Evolutionary conservation across 1,140 invertebrate species (phyloP).

Genomic region (Matsumurasca onukii): DNA sequence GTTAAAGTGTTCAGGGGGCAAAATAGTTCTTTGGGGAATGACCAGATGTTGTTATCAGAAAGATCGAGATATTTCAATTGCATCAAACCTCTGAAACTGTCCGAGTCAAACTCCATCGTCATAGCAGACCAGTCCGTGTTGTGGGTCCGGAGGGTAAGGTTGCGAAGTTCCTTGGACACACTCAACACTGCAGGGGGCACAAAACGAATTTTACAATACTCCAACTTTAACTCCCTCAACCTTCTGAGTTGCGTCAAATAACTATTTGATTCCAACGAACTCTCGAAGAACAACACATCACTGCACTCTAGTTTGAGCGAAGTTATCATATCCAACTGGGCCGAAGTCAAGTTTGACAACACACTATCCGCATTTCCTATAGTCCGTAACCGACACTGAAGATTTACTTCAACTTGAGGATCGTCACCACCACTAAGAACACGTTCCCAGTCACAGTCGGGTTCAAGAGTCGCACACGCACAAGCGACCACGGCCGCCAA

Average conservation of each 20-base stretch:
- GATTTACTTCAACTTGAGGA: constrained; percentile 53
- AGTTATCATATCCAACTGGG: constrained; percentile 64
- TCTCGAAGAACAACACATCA: constrained; percentile 78
- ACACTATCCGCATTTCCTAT: constrained; percentile 68
- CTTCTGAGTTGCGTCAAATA: constrained; percentile 66
- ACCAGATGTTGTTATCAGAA: constrained; percentile 79
- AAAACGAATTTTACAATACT: constrained; percentile 76
- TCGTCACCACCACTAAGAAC: constrained; percentile 64
- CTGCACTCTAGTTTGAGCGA: constrained; percentile 73
- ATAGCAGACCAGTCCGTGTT: constrained; percentile 81
- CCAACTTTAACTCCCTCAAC: constrained; percentile 67
- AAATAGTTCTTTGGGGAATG: constrained; percentile 68
- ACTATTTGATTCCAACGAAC: constrained; percentile 60
- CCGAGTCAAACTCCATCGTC: constrained; percentile 69
- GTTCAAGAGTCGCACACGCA: constrained; percentile 37
- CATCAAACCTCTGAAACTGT: constrained; percentile 66
- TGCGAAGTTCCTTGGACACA: constrained; percentile 64
- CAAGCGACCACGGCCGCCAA: background rate
- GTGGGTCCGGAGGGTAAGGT: constrained; percentile 68
- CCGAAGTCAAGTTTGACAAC: constrained; percentile 63
- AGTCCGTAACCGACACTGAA: constrained; percentile 70
- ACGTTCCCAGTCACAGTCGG: constrained; percentile 46
- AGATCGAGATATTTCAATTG: constrained; percentile 71
- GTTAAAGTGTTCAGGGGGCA: constrained; percentile 70
- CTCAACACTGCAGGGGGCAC: constrained; percentile 67